Evolutionary conservation across 2,888 invertebrate species (phyloP).

Genomic region (Microdon myrmicae): DNA sequence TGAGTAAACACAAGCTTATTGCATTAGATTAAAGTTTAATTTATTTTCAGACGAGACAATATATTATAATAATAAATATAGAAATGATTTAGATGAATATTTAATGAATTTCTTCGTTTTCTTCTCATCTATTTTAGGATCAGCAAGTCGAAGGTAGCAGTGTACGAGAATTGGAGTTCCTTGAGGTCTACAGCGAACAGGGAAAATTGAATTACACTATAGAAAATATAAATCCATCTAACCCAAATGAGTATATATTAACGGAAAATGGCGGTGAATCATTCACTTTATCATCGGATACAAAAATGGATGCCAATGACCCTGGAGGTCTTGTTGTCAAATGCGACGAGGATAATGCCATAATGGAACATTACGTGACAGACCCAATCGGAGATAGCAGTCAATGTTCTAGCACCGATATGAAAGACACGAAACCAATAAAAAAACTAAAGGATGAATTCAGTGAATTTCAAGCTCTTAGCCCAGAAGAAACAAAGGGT

Average conservation of each 20-base stretch:
- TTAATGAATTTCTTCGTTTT: background rate
- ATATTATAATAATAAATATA: no score
- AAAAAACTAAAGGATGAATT: slow-evolving; percentile 44
- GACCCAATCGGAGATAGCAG: slow-evolving; percentile 44
- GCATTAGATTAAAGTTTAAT: background rate
- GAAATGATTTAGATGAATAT: no score
- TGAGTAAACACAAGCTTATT: no score
- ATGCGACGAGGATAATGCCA: slow-evolving; percentile 55
- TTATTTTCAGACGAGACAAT: background rate
- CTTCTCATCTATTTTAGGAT: slow-evolving; percentile 29
- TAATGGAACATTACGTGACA: slow-evolving; percentile 41
- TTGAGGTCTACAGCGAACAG: slow-evolving; percentile 63
- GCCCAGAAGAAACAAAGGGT: slow-evolving; percentile 32
- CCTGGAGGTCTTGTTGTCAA: slow-evolving; percentile 54
- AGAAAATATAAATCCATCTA: slow-evolving; percentile 60
- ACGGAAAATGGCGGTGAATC: slow-evolving; percentile 64
- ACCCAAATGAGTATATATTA: slow-evolving; percentile 62
- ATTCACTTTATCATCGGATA: slow-evolving; percentile 60
- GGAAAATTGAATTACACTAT: slow-evolving; percentile 65
- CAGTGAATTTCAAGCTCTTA: slow-evolving; percentile 42
- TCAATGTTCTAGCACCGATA: slow-evolving; percentile 31
- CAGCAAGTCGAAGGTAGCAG: slow-evolving; percentile 44
- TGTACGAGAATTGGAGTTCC: slow-evolving; percentile 60
- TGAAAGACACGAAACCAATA: slow-evolving; percentile 19
- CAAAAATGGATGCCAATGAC: slow-evolving; percentile 56